phyloP scores from a whole-genome alignment of 2,113 vertebrate genomes.

The Chaetura pelagica region DNA sequence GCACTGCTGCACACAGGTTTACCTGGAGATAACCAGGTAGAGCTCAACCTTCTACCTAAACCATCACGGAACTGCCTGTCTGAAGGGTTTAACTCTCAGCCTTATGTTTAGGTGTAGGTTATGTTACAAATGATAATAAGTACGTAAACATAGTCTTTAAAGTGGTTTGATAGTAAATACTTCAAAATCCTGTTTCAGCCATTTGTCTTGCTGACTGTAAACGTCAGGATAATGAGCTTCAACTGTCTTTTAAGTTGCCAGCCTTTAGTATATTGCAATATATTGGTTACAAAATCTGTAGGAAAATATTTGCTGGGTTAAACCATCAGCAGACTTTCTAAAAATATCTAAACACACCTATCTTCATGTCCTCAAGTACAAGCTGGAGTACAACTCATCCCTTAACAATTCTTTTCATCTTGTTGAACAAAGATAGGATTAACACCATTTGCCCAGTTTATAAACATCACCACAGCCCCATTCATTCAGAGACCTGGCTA shows the following conservation, averaged over 20 bases:
- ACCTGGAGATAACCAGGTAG: not conserved
- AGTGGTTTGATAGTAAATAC: conserved; percentile 56
- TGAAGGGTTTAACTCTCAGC: not conserved
- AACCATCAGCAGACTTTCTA: not conserved
- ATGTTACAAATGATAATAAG: not conserved
- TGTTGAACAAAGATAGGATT: not conserved
- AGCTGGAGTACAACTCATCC: not conserved
- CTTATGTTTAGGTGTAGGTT: accelerated
- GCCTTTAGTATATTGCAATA: not conserved
- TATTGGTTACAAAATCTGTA: not conserved
- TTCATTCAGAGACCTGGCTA: not conserved
- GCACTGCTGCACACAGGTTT: accelerated
- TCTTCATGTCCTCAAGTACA: not conserved
- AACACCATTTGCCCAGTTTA: not conserved
- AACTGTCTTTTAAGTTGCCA: not conserved
- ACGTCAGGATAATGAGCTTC: not conserved
- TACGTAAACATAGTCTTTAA: not conserved
- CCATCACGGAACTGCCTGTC: not conserved
- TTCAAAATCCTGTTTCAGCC: not conserved
- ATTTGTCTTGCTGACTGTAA: conserved; percentile 36
- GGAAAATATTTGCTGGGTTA: not conserved
- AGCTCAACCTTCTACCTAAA: not conserved
- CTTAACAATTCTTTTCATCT: not conserved
- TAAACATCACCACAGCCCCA: not conserved
- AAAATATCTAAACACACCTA: not conserved